A percentile compares a stretch with the other conserved stretches of the same genome.
phyloP scores from a whole-genome alignment of 37 sponge, comb jelly and placozoan genomes.

The Amphimedon queenslandica region DNA sequence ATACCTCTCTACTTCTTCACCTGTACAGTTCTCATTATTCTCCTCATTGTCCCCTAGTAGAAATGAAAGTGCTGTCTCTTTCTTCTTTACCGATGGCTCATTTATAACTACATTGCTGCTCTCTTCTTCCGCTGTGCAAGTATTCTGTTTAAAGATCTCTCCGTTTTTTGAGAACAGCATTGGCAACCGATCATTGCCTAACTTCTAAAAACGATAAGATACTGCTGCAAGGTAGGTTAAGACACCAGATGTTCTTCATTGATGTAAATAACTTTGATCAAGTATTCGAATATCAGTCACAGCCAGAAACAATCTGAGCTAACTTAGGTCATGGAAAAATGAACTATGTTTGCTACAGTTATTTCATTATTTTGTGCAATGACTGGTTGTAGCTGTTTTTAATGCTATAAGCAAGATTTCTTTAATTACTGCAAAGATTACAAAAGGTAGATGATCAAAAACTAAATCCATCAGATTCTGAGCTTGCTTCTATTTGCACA shows the following conservation, averaged over 20 bases:
- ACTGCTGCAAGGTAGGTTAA: no score
- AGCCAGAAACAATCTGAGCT: no score
- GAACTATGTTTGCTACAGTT: neutral
- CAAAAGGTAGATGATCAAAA: no score
- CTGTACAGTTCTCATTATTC: conserved; percentile 1
- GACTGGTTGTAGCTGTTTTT: no score
- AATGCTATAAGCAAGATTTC: no score
- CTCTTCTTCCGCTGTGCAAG: neutral
- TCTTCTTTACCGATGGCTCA: neutral
- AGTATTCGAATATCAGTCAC: no score
- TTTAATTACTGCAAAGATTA: no score
- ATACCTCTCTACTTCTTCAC: neutral
- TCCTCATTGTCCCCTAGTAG: neutral
- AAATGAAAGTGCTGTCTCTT: neutral
- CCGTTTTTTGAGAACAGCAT: neutral
- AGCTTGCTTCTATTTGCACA: no score
- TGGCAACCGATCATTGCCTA: neutral
- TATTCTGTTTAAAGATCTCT: neutral
- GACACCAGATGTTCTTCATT: no score
- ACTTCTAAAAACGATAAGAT: neutral
- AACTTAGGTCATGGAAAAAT: neutral
- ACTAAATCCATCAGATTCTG: no score
- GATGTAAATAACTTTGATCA: no score
- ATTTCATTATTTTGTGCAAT: neutral
- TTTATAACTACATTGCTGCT: neutral